These are phyloP conservation scores for Furcula furcula DNA, from an alignment of 2,888 invertebrate species.

Conservation along the genomic window DNA sequence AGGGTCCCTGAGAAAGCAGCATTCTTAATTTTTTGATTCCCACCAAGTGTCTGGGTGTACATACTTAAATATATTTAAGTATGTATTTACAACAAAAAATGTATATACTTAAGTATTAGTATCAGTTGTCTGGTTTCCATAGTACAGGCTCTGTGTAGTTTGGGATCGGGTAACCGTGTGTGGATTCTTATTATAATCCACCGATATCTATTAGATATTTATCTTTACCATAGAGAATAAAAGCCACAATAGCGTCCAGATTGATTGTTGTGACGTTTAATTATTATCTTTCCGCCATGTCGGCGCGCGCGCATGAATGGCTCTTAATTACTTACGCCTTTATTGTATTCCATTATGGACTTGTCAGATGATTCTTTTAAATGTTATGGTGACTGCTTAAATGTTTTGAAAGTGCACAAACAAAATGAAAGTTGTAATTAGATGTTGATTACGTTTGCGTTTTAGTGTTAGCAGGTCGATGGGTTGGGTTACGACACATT, in stretches of 20 bases:
- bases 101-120: too few species aligned
- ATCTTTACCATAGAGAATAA: slow-evolving; percentile 26
- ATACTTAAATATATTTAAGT: too few species aligned
- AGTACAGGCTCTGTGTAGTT: too few species aligned
- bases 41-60: too few species aligned
- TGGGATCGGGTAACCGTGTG: too few species aligned
- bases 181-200: too few species aligned
- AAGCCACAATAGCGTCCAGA: slow-evolving; percentile 20
- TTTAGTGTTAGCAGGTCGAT: not conserved
- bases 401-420: not conserved
- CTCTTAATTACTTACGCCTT: slow-evolving; percentile 22
- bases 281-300: not conserved
- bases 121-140: too few species aligned
- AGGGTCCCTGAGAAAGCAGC: too few species aligned
- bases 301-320: slow-evolving; percentile 24
- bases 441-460: not conserved
- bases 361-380: slow-evolving; percentile 9
- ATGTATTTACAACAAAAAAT: too few species aligned
- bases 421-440: not conserved
- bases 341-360: slow-evolving; percentile 18
- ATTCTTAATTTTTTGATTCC: too few species aligned
- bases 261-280: slow-evolving; percentile 22
- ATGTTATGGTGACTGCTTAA: not conserved
- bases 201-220: slow-evolving; percentile 24
- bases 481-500: too few species aligned